Percentiles rank a stretch among this genome's conserved stretches.
Evolutionary conservation across 1,140 invertebrate genomes (phyloP).

Genomic region (Nasonia vitripennis): DNA sequence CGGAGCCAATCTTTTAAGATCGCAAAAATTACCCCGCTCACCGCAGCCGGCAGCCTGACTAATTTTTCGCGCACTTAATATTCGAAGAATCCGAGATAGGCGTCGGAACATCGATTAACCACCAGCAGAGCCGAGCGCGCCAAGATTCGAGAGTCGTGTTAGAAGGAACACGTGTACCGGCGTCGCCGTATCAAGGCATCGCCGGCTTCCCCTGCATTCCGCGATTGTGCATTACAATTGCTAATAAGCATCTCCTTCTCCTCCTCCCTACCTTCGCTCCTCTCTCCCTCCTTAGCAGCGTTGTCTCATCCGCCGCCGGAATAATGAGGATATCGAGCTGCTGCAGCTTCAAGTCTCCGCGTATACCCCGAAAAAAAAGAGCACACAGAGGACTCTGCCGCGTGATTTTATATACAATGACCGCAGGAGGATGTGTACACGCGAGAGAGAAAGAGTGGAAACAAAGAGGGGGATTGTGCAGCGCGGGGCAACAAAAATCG

Average conservation of each 20-base stretch:
- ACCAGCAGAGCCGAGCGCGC: neutral
- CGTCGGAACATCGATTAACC: slow-evolving; percentile 49
- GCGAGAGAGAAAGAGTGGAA: slow-evolving; percentile 9
- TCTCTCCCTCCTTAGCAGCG: slow-evolving; percentile 17
- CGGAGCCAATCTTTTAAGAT: neutral
- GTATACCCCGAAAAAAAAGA: slow-evolving; percentile 35
- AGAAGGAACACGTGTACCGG: slow-evolving; percentile 62
- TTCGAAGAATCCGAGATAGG: slow-evolving; percentile 38
- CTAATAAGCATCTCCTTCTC: slow-evolving; percentile 64
- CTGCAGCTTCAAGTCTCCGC: slow-evolving; percentile 2
- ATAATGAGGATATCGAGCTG: slow-evolving; percentile 44
- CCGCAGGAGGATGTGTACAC: slow-evolving; percentile 24
- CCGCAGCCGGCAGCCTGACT: neutral
- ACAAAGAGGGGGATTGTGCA: neutral
- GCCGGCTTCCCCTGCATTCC: slow-evolving; percentile 62
- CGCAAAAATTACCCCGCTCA: neutral
- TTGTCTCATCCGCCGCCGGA: neutral
- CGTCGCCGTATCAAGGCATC: slow-evolving; percentile 64
- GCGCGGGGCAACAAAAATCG: slow-evolving; percentile 3
- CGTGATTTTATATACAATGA: slow-evolving; percentile 58
- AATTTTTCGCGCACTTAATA: slow-evolving; percentile 34
- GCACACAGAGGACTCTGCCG: slow-evolving; percentile 20
- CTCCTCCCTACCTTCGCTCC: slow-evolving; percentile 34
- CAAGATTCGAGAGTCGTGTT: slow-evolving; percentile 57
- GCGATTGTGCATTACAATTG: slow-evolving; percentile 69